Evolutionary conservation across 2,888 invertebrate species (phyloP), one percentile per base, ranked within the genome.

Genomic region (Cosmia pyralina): DNA sequence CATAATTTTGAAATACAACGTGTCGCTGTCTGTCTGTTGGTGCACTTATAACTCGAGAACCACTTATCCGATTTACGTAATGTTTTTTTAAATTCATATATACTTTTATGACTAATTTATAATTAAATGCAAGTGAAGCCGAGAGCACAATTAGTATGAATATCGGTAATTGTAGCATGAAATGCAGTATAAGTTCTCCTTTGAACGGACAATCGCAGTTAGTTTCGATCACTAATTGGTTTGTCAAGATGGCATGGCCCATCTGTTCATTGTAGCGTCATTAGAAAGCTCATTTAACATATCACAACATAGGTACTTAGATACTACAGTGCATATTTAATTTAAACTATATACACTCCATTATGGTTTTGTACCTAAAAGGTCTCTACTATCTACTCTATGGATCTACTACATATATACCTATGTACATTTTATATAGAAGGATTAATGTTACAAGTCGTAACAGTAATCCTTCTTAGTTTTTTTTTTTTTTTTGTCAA

Each of bases 11-110:
- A 48, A 46, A 68, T 59, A 53, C n/a, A 66, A 28, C 7, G 17
- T 69, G 53, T 48, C 4, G 22, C 13, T 60, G 17, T n/a, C 34
- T n/a, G 46, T 48, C n/a, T 41, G 19, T 17, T 74, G n/a, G 44
- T 52, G 28, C 52, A 75, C 48, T 77, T 59, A 22, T 13, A 41
- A 48, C n/a, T 15, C 15, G 1, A 46, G 22, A 77, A 77, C 77
- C 53, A 69, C 52, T 60, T 38, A 15, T 28, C 15, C 6, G 17
- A n/a, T 60, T 50, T 46, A 46, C 15, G 50, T 62, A 13, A 6
- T 68, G 19, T 77, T 55, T 48, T 10, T 28, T 22, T 34, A 38
- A 53, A 11, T 4, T 22, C 10, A 46, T 53, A 22, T 2, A n/a
- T 34, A 22, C 34, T 34, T 62, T 55, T 17, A 28, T 5, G 41